Base-by-base conservation (phyloP, 2,888 invertebrate species). In the Trypoxylon attenuatum region DNA sequence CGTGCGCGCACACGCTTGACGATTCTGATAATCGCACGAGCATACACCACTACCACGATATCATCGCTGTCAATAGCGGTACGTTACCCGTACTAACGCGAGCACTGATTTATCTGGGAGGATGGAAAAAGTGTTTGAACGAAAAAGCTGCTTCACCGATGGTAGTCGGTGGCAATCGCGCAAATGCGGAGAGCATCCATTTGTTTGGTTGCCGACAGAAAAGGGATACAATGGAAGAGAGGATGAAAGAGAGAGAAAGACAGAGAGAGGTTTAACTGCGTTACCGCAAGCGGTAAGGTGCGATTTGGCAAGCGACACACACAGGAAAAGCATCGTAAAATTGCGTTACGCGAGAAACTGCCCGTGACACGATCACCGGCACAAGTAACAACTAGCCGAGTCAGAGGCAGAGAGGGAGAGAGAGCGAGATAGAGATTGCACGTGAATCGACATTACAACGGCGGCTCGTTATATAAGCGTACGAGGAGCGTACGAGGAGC, bases 241-340 rank as follows among this genome's bases (percentile, higher is more conserved):
- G 47, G 13, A 21, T 21, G 13, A 13, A 18, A 15, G 45, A 42
- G 41, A 23, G 42, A 22, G 43, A 43, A n/a, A 53, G 43, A 43
- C 10, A 42, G 42, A 42, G 16, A 25, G n/a, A 5, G 10, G 27
- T 42, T 56, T 43, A 59, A 45, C 56, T 10, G 21, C 45, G 33
- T 25, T 56, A 38, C 19, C 27, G 15, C 5, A 33, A 25, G 25
- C 57, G 33, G 47, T 52, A 52, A 50, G 46, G 22, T 58, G 22
- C 52, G 47, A 63, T 63, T 59, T 59, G 62, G 62, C 52, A 63
- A 63, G 58, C 46, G 46, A 29, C 46, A 46, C 43, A 46, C n/a
- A 52, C 50, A 59, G 62, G 54, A 63, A 63, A 59, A 47, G 62
- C 27, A 38, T 63, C 62, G 47, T 63, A 63, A 63, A 51, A 33